Conservation (phyloP, 2,888 invertebrate species). For the Acanthosepion pharaonis region DNA sequence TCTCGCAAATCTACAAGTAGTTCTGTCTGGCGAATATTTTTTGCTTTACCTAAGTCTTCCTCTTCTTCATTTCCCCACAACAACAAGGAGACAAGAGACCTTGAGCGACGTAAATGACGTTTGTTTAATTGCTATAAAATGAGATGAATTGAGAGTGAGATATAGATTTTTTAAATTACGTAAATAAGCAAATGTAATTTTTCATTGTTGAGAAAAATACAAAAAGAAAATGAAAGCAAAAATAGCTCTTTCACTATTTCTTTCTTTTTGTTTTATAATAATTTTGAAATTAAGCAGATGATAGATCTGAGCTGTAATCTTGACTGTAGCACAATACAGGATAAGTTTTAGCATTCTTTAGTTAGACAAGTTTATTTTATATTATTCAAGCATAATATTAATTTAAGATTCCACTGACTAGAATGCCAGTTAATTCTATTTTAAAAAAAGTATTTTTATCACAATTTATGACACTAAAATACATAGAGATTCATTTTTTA, state of each 20-base stretch:
- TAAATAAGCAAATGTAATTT: background rate
- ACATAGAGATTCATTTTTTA: no score
- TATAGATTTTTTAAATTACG: background rate
- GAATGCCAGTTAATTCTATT: no score
- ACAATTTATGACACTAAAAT: no score
- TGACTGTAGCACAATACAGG: no score
- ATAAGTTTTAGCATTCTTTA: no score
- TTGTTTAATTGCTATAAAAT: constrained; percentile 77
- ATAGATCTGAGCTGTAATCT: no score
- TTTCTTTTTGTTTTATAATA: no score
- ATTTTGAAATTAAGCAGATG: no score
- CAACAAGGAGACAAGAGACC: constrained; percentile 91
- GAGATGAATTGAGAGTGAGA: background rate
- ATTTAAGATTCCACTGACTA: no score
- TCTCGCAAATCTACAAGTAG: constrained; percentile 97
- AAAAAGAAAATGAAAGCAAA: background rate
- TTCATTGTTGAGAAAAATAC: background rate
- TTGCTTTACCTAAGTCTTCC: constrained; percentile 82
- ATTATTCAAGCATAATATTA: no score
- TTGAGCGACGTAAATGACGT: constrained; percentile 90
- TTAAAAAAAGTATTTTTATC: no score
- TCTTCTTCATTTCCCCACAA: constrained; percentile 77
- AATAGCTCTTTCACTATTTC: background rate
- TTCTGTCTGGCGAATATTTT: constrained; percentile 98
- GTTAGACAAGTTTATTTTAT: no score